Conservation (phyloP, 2,797 vertebrate genomes). For the Lacerta bilineata region DNA sequence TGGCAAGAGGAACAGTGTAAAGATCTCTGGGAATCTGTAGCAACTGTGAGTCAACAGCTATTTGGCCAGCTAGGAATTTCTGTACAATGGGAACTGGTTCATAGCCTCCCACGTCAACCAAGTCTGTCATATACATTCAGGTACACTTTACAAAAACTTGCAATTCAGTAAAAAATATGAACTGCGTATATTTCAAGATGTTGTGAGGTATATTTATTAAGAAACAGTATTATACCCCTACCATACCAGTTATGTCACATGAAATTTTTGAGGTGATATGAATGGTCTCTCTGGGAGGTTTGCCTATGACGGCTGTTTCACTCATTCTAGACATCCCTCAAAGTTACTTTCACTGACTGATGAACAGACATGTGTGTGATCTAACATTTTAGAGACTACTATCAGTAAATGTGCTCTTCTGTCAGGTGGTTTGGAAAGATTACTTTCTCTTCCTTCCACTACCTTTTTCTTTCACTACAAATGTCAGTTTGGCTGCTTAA, state of each 20-base stretch:
- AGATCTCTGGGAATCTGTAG: not conserved
- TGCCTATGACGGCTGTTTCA: not conserved
- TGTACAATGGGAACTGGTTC: not conserved
- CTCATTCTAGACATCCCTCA: not conserved
- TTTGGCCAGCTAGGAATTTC: not conserved
- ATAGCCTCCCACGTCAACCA: not conserved
- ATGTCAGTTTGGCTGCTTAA: slow-evolving; percentile 34
- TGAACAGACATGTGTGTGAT: not conserved
- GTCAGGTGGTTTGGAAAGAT: slow-evolving; percentile 17
- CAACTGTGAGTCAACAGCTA: not conserved
- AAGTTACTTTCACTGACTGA: not conserved
- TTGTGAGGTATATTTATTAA: not conserved
- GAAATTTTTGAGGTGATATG: not conserved
- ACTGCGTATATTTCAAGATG: not conserved
- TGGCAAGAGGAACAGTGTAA: not conserved
- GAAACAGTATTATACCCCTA: not conserved
- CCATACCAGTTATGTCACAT: not conserved
- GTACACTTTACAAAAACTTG: not conserved
- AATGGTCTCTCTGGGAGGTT: not conserved
- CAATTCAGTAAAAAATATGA: not conserved
- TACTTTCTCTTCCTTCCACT: not conserved
- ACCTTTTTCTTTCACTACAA: slow-evolving; percentile 33
- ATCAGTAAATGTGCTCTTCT: slow-evolving; percentile 22
- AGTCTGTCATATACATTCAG: not conserved
- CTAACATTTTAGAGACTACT: slow-evolving; percentile 5